Conservation (phyloP, 1,140 invertebrate species). For the Cotesia glomerata region DNA sequence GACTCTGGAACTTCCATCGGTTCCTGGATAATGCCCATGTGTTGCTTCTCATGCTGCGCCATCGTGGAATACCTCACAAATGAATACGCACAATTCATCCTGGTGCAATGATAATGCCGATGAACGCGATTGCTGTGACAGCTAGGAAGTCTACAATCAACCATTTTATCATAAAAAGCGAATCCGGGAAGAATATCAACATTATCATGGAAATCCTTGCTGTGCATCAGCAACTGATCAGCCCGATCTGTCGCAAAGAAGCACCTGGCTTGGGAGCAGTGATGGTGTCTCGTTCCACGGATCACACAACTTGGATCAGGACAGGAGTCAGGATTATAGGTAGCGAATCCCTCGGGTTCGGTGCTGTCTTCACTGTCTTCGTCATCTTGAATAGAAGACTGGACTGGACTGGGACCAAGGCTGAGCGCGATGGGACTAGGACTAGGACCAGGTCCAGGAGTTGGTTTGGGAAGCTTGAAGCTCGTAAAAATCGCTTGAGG, state of each 20-base stretch:
- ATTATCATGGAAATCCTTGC: conserved; percentile 83
- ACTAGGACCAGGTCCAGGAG: conserved; percentile 13
- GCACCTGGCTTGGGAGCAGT: conserved; percentile 77
- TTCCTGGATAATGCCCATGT: conserved; percentile 42
- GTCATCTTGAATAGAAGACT: conserved; percentile 44
- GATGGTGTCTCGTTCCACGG: conserved; percentile 70
- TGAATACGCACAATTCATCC: conserved; percentile 76
- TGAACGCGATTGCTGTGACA: conserved; percentile 77
- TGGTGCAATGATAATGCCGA: conserved; percentile 79
- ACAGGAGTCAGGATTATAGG: conserved; percentile 68
- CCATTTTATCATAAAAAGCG: conserved; percentile 79
- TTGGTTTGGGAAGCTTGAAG: conserved; percentile 85
- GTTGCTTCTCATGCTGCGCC: conserved; percentile 74
- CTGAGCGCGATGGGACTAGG: conserved; percentile 43
- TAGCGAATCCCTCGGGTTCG: conserved; percentile 65
- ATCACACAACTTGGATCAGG: conserved; percentile 69
- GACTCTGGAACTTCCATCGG: conserved; percentile 37
- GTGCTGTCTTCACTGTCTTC: conserved; percentile 55
- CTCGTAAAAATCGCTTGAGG: conserved; percentile 93
- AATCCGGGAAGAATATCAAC: conserved; percentile 83
- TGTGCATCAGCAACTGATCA: conserved; percentile 74
- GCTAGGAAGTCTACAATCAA: conserved; percentile 74
- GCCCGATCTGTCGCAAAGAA: conserved; percentile 71
- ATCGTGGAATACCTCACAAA: conserved; percentile 79
- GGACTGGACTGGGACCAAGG: neutral